Conservation (phyloP, 2,113 vertebrate genomes). For the Onychostoma macrolepis region DNA sequence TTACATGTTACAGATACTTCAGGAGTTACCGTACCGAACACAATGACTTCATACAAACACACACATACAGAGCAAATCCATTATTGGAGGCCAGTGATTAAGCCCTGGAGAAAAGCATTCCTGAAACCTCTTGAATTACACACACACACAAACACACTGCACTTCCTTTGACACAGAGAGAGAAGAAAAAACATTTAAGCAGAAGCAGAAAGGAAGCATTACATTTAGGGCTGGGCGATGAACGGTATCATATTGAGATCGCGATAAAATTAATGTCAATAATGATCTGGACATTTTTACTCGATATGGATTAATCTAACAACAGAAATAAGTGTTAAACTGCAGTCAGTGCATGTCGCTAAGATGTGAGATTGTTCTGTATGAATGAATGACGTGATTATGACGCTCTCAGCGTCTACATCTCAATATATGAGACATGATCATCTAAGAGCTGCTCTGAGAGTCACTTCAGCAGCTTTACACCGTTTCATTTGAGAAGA, state of each 20-base stretch:
- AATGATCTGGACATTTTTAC: no score
- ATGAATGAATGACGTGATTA: no score
- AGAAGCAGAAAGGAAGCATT: neutral
- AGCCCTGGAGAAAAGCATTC: slow-evolving; percentile 67
- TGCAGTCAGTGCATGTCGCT: no score
- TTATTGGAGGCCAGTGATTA: slow-evolving; percentile 72
- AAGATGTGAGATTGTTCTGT: no score
- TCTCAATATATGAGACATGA: no score
- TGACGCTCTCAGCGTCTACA: no score
- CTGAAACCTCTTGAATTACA: slow-evolving; percentile 52
- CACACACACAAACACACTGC: slow-evolving; percentile 36
- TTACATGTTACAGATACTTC: slow-evolving; percentile 12
- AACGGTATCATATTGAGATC: neutral
- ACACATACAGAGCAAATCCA: slow-evolving; percentile 60
- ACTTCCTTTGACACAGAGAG: neutral
- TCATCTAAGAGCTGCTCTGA: no score
- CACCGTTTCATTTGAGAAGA: no score
- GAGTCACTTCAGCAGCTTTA: no score
- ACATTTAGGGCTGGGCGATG: neutral
- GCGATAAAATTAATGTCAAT: neutral
- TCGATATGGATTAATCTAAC: no score
- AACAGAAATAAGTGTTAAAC: no score
- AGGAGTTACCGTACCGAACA: neutral
- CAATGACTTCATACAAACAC: slow-evolving; percentile 67
- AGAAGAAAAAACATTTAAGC: neutral